Evolutionary conservation across 2,797 vertebrate genomes (phyloP), one percentile per base, ranked within the genome.

Genomic region (Neopelma chrysocephalum): DNA sequence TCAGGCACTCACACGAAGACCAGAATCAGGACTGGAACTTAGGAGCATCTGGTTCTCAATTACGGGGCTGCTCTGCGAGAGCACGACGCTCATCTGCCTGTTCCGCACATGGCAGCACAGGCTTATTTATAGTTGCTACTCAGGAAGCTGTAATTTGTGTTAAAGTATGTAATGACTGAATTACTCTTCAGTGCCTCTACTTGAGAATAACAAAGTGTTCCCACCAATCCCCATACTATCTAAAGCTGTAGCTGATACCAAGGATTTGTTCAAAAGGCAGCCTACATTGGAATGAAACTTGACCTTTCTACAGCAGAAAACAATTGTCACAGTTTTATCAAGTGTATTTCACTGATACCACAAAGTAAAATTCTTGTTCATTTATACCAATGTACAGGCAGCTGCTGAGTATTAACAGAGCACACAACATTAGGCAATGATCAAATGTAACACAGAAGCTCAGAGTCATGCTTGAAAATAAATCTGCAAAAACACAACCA

Each of bases 121-220:
- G 40, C 65, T 79, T 92, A 94, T 95, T 93, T 96, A 91, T 93
- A 94, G 93, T 9, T 86, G 65, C 72, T 95, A 15, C 82, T 95
- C 77, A 93, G 93, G 91, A 95, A 91, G 80, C 73, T 93, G 48
- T 48, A 82, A 94, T 91, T 93, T 96, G 91, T 93, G 90, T 93
- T 90, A 83, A 94, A 90, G 87, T 91, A 80, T 80, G 48, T 94
- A 94, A 91, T 87, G 86, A 89, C 70, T 84, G 62, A 88, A 86
- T 93, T 91, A 83, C 70, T 84, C 73, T 84, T 89, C 82, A 64
- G 17, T 62, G 70, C 58, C 36, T 87, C 12, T n/a, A 78, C 85
- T 87, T 82, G 58, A 93, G 80, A 82, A 77, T 77, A 82, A 57
- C 70, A 53, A 86, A 88, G 50, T 36, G 11, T 34, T 91, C 57